These are phyloP conservation scores for Bombus waltoni DNA, from an alignment of 1,140 invertebrate species.

Conservation along the genomic window DNA sequence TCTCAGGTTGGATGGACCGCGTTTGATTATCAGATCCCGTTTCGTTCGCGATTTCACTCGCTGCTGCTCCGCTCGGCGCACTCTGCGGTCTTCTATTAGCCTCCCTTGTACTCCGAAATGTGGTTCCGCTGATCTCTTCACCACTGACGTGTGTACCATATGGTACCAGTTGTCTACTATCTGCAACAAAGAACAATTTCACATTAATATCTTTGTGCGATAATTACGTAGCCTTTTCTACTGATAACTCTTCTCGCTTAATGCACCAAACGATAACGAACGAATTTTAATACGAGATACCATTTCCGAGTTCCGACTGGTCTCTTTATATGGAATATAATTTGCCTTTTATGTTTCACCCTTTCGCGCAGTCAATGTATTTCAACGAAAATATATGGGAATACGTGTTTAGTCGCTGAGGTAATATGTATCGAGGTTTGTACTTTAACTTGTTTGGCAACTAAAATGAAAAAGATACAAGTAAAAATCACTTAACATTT, in stretches of 20 bases:
- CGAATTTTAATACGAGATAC: background rate
- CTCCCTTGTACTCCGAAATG: slow-evolving; percentile 86
- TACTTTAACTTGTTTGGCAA: background rate
- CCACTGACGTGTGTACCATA: slow-evolving; percentile 89
- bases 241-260: background rate
- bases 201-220: background rate
- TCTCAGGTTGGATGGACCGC: slow-evolving; percentile 73
- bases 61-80: slow-evolving; percentile 89
- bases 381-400: background rate
- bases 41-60: slow-evolving; percentile 87
- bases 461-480: no score
- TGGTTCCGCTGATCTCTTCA: slow-evolving; percentile 88
- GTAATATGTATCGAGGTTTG: slow-evolving; percentile 21
- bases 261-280: background rate
- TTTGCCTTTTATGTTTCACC: background rate
- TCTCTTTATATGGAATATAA: background rate
- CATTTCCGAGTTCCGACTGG: background rate
- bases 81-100: slow-evolving; percentile 87
- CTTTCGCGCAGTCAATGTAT: background rate
- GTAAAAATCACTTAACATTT: no score
- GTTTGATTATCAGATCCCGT: slow-evolving; percentile 85
- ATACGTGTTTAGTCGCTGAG: background rate
- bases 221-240: background rate
- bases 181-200: slow-evolving; percentile 83
- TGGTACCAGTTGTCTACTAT: slow-evolving; percentile 92